Base-by-base conservation (phyloP, 2,888 invertebrate species). In the Eilema griseolum region DNA sequence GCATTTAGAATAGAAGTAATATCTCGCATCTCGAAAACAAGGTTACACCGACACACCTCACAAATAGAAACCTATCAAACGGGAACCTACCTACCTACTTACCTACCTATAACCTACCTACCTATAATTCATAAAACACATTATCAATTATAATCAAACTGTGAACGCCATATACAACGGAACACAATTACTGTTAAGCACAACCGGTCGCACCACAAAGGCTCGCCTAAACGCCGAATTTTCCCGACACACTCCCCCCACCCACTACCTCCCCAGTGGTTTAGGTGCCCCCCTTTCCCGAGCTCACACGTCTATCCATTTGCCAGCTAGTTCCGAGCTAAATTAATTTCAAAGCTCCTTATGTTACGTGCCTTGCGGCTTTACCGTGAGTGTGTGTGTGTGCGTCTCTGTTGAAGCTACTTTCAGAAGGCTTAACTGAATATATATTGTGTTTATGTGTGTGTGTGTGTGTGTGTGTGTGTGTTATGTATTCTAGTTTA, bases 311-410 rank as follows among this genome's bases (percentile, higher is more conserved):
- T 95, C 95, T 95, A 95, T 95, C 95, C 95, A 95, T 95, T 95
- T 95, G 95, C 95, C 93, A 95, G 95, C 95, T 95, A 95, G 95
- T 95, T 95, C 95, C 94, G 92, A 93, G 95, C 95, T 95, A 95
- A 95, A 95, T 95, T 95, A 95, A 95, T 95, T 95, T 95, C 95
- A 93, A 95, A 95, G 95, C 95, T 95, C 95, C 95, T 95, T 95
- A 95, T 94, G 95, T 94, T 95, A 94, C 95, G 95, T 95, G 94
- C 95, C 95, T 94, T 95, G 95, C 93, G 95, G 95, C 94, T 95
- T 95, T 93, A 85, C 83, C 85, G 83, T 77, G 83, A 93, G 82
- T 93, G 93, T 94, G 94, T 93, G 94, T 73, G 93, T 88, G 73
- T 52, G 57, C 70, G 73, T 71, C 71, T 71, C 84, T 89, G 86